Conservation (phyloP, 2,113 vertebrate species). For the Xerus inauris region DNA sequence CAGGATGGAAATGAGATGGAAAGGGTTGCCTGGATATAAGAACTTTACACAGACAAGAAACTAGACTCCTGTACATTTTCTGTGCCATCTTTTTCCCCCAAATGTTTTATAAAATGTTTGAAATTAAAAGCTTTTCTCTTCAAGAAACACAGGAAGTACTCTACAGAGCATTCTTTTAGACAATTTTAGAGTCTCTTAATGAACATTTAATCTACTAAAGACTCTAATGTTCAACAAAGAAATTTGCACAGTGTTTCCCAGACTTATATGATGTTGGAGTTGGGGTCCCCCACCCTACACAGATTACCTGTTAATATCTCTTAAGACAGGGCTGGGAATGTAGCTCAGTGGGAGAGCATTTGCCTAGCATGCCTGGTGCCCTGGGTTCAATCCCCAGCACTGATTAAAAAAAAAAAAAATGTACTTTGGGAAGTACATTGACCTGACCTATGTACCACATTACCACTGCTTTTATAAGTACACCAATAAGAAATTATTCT, state of each 20-base stretch:
- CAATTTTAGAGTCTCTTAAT: not conserved
- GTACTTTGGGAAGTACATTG: not conserved
- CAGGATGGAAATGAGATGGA: not conserved
- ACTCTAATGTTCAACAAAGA: not conserved
- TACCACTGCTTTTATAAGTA: not conserved
- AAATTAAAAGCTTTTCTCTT: not conserved
- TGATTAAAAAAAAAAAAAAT: not conserved
- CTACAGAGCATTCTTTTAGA: not conserved
- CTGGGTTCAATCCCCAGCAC: no score
- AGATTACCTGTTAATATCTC: not conserved
- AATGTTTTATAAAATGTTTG: not conserved
- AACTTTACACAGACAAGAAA: not conserved
- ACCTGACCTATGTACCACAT: not conserved
- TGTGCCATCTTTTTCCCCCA: not conserved
- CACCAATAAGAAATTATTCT: not conserved
- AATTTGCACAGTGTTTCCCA: not conserved
- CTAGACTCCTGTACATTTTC: not conserved
- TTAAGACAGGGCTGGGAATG: not conserved
- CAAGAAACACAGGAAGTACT: not conserved
- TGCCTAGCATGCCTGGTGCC: no score
- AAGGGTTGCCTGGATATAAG: not conserved
- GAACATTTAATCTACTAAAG: not conserved
- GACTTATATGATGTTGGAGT: not conserved
- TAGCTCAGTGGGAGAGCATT: no score
- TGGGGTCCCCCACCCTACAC: not conserved